Evolutionary conservation across 2,888 invertebrate species (phyloP), one percentile per base, ranked within the genome.

Genomic region (Drosophila atripex): DNA sequence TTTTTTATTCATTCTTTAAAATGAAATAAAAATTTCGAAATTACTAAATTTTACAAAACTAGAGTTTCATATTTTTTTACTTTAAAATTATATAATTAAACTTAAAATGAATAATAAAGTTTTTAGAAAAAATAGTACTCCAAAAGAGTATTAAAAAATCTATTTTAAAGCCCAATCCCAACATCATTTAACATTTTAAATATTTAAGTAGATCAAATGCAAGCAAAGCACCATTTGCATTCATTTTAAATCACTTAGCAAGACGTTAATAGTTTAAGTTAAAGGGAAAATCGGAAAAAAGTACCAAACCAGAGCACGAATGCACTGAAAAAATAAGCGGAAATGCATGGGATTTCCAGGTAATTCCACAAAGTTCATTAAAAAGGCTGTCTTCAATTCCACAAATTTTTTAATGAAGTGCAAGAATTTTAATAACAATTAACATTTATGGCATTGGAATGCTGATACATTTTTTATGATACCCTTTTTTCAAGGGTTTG

Each of bases 191-290:
- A 55, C 16, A 43, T 35, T 28, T 16, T 5, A 11, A 2, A 6
- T 18, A 7, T 1, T 6, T 49, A 69, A 68, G 69, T 55, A 68
- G 69, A 55, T 49, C 65, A 65, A 38, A 23, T 57, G 71, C 52
- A 52, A 2, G 16, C 38, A 49, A 53, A n/a, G 25, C 28, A 41
- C 39, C 47, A 58, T 43, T 46, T 51, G 52, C 58, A 49, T 38
- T 38, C 49, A 28, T 18, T 60, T 38, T 3, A 23, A 41, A 51
- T 2, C 72, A 70, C 25, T 70, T 70, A 70, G 50, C 70, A 14
- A 12, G 43, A 9, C 23, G 63, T 43, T 70, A 61, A 61, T 54
- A 28, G 49, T 23, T 14, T 0, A 28, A 23, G 23, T 32, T 9
- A 32, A 12, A 14, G 39, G 12, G 6, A 25, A 41, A 16, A 41